phyloP scores from a whole-genome alignment of 2,888 invertebrate genomes.

The Strigamia maritima region DNA sequence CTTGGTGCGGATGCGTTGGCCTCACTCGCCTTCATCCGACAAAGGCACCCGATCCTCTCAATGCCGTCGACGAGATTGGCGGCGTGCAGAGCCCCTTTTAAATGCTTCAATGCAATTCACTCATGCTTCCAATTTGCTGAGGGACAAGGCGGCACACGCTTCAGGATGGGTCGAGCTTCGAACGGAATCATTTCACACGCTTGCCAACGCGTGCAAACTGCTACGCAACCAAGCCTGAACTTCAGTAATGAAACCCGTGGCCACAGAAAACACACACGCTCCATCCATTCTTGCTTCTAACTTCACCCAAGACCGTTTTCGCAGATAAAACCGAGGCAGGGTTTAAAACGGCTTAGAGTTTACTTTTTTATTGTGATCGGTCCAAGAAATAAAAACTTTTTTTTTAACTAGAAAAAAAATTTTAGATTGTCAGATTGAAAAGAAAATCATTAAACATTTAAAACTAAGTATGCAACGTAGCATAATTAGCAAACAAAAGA shows the following conservation, averaged over 20 bases:
- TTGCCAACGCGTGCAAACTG: constrained; percentile 4
- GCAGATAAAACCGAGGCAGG: background rate
- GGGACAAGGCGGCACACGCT: background rate
- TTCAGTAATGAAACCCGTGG: constrained; percentile 4
- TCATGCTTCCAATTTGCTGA: constrained; percentile 4
- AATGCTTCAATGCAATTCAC: constrained; percentile 4
- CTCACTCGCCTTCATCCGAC: background rate
- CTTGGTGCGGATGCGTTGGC: constrained; percentile 4
- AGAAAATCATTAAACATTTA: too few species aligned
- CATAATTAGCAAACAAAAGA: too few species aligned
- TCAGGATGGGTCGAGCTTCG: background rate
- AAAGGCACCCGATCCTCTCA: background rate
- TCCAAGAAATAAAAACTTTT: too few species aligned
- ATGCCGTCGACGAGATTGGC: background rate
- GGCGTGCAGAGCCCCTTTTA: background rate
- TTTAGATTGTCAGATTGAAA: too few species aligned
- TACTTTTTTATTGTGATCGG: too few species aligned
- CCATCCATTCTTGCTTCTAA: background rate
- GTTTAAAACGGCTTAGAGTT: too few species aligned
- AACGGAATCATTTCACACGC: constrained; percentile 4
- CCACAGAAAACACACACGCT: background rate
- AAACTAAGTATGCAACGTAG: too few species aligned
- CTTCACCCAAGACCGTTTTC: background rate
- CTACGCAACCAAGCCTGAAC: background rate
- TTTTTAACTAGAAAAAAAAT: too few species aligned